Evolutionary conservation across 1,140 invertebrate genomes (phyloP).

Genomic region (Heliothis subflexa): DNA sequence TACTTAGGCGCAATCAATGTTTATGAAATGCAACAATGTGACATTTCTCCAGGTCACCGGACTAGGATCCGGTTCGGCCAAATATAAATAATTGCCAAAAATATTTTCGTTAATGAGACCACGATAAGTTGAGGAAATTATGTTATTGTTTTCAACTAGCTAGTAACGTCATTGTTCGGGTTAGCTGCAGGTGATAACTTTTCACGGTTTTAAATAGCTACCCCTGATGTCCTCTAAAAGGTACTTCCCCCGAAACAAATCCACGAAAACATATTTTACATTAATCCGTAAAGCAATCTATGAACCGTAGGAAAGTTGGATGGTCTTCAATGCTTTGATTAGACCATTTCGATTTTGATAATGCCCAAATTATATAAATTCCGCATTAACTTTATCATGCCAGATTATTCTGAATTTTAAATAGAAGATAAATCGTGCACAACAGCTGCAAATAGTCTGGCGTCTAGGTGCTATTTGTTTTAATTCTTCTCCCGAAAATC

Average conservation of each 20-base stretch:
- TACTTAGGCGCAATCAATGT: neutral
- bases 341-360: too few species aligned
- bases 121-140: neutral
- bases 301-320: too few species aligned
- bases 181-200: neutral
- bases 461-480: too few species aligned
- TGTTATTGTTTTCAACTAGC: neutral
- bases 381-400: too few species aligned
- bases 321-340: too few species aligned
- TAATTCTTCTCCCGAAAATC: too few species aligned
- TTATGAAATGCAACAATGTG: conserved; percentile 9
- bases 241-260: neutral
- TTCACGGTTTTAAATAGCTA: neutral
- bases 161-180: neutral
- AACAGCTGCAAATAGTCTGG: too few species aligned
- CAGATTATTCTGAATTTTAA: too few species aligned
- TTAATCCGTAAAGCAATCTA: too few species aligned
- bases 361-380: too few species aligned
- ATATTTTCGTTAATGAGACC: conserved; percentile 29
- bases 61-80: neutral
- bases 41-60: conserved; percentile 3
- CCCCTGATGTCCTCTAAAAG: neutral
- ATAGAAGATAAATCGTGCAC: too few species aligned
- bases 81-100: conserved; percentile 8
- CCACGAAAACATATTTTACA: too few species aligned